phyloP scores from a whole-genome alignment of 2,888 invertebrate genomes.

The Anagyrus pseudococci region DNA sequence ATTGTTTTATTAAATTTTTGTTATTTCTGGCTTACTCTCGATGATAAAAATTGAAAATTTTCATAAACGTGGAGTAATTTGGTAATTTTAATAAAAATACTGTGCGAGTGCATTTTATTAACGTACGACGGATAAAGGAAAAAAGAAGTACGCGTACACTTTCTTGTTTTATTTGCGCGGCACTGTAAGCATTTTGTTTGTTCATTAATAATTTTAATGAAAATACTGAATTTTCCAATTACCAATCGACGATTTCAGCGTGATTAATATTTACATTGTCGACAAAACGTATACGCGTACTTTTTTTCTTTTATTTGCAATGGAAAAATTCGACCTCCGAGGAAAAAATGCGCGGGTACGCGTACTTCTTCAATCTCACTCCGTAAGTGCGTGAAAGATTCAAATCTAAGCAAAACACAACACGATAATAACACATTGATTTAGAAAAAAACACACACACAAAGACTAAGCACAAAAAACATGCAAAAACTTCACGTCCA shows the following conservation, averaged over 20 bases:
- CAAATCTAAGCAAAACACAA: not conserved
- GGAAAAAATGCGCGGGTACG: slow-evolving; percentile 44
- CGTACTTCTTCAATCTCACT: slow-evolving; percentile 42
- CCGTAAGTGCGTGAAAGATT: not conserved
- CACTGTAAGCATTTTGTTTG: not conserved
- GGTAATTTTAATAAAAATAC: slow-evolving; percentile 7
- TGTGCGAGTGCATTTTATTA: slow-evolving; percentile 1
- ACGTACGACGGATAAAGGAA: not conserved
- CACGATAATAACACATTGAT: too few relatives aligned
- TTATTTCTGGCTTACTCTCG: too few relatives aligned
- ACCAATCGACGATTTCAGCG: too few relatives aligned
- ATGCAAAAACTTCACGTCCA: too few relatives aligned
- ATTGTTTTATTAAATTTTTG: too few relatives aligned
- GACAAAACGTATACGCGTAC: slow-evolving; percentile 11
- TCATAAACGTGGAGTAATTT: not conserved
- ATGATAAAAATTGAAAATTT: too few relatives aligned
- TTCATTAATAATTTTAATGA: too few relatives aligned
- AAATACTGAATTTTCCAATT: too few relatives aligned
- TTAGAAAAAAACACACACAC: too few relatives aligned
- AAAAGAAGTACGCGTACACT: slow-evolving; percentile 33
- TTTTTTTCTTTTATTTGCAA: not conserved
- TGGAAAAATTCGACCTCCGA: slow-evolving; percentile 46
- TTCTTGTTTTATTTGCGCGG: not conserved
- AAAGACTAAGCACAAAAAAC: too few relatives aligned
- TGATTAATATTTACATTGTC: too few relatives aligned